These are phyloP conservation scores for Argyrosomus japonicus DNA, from an alignment of 2,113 vertebrate species.

Conservation along the genomic window DNA sequence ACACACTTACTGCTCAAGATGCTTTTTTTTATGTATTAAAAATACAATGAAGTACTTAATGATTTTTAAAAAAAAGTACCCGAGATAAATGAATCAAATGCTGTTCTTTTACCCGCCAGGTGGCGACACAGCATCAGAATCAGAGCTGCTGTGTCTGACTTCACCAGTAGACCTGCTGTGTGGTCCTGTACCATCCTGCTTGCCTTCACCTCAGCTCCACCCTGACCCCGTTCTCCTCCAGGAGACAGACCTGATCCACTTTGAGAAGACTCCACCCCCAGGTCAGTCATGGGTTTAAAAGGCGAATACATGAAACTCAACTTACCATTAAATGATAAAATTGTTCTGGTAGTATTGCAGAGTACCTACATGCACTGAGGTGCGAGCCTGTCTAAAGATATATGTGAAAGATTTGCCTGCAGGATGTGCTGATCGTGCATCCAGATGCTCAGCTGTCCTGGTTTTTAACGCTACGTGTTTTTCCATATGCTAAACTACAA, in stretches of 20 bases:
- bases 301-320: too few species aligned
- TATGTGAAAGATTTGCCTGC: too few species aligned
- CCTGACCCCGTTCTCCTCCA: conserved; percentile 90
- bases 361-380: too few species aligned
- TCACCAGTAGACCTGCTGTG: conserved; percentile 93
- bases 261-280: conserved; percentile 83
- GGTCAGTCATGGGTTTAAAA: conserved; percentile 30
- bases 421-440: too few species aligned
- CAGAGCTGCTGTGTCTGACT: conserved; percentile 89
- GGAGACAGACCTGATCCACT: conserved; percentile 91
- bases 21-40: neutral
- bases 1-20: neutral
- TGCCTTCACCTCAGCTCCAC: conserved; percentile 94
- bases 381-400: too few species aligned
- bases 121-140: conserved; percentile 77
- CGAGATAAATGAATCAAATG: too few species aligned
- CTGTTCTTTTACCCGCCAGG: conserved; percentile 65
- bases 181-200: conserved; percentile 93
- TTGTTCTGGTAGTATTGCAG: neutral
- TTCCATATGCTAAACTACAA: too few species aligned
- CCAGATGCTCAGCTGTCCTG: too few species aligned
- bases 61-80: too few species aligned
- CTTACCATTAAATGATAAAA: neutral
- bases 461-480: too few species aligned
- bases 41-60: neutral